Conservation (phyloP, 37 sponge, comb jelly and placozoan genomes). For the Cladorhizidae sp. region DNA sequence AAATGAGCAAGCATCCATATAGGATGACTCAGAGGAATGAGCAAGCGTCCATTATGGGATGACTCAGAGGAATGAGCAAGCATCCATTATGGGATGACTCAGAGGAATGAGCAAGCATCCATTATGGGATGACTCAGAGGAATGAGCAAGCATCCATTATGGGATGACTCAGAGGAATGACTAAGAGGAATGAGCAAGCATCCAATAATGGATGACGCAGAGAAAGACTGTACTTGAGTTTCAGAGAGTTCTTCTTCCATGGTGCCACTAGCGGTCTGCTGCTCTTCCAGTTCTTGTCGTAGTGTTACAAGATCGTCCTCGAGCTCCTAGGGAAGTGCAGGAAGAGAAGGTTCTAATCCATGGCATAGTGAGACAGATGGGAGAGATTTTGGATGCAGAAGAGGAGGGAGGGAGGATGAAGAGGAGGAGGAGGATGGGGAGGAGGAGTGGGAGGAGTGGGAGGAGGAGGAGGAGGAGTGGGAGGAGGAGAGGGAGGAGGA, state of each 20-base stretch:
- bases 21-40: not conserved
- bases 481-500: not conserved
- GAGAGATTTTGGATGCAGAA: too few relatives aligned
- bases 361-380: not conserved
- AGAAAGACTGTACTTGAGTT: slow-evolving; percentile 14
- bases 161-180: too few relatives aligned
- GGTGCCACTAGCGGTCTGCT: slow-evolving; percentile 7
- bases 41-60: not conserved
- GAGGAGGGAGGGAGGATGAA: not conserved
- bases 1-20: not conserved
- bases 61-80: not conserved
- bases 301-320: slow-evolving; percentile 29
- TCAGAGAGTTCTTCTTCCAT: slow-evolving; percentile 48
- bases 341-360: not conserved
- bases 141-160: too few relatives aligned
- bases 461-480: too few relatives aligned
- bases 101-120: too few relatives aligned
- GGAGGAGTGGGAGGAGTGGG: not conserved
- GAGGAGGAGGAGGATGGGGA: too few relatives aligned
- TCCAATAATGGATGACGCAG: too few relatives aligned
- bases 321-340: not conserved
- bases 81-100: too few relatives aligned
- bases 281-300: slow-evolving; percentile 43
- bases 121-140: too few relatives aligned
- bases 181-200: too few relatives aligned